A percentile compares a stretch with the other conserved stretches of the same genome.
Conservation (phyloP, 2,888 invertebrate genomes). For the Lithosia quadra region DNA sequence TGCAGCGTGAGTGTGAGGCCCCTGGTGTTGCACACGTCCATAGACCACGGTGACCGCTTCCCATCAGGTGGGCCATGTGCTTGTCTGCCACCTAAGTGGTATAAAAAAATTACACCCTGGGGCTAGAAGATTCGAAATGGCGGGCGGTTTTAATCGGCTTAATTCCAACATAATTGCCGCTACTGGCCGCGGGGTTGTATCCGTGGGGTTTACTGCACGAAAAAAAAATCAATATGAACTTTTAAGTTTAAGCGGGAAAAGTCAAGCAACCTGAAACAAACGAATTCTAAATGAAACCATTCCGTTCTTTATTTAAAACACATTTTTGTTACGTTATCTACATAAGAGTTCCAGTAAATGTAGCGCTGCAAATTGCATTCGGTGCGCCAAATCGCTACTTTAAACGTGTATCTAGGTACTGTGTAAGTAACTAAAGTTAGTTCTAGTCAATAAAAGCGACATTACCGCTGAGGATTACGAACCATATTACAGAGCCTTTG, state of each 20-base stretch:
- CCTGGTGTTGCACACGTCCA: no score
- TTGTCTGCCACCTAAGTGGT: no score
- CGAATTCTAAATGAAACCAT: conserved; percentile 12
- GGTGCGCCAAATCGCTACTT: conserved; percentile 51
- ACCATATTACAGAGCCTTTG: conserved; percentile 35
- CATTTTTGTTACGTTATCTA: conserved; percentile 31
- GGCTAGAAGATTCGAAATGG: no score
- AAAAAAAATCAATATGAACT: no score
- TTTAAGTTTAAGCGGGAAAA: neutral
- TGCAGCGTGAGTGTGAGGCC: no score
- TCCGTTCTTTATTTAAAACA: conserved; percentile 20
- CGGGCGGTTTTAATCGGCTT: no score
- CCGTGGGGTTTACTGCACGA: no score
- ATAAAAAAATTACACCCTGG: no score
- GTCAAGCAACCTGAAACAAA: neutral
- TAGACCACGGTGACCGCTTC: no score
- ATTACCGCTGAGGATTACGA: conserved; percentile 30
- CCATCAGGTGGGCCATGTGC: no score
- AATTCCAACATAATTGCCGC: no score
- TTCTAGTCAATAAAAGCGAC: conserved; percentile 47
- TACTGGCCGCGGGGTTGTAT: no score
- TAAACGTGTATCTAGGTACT: conserved; percentile 42
- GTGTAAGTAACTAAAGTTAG: conserved; percentile 47
- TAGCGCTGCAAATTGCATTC: conserved; percentile 41
- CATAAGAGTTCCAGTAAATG: conserved; percentile 42